Base-by-base conservation (phyloP, 2,797 vertebrate genomes). In the Lates japonicus region DNA sequence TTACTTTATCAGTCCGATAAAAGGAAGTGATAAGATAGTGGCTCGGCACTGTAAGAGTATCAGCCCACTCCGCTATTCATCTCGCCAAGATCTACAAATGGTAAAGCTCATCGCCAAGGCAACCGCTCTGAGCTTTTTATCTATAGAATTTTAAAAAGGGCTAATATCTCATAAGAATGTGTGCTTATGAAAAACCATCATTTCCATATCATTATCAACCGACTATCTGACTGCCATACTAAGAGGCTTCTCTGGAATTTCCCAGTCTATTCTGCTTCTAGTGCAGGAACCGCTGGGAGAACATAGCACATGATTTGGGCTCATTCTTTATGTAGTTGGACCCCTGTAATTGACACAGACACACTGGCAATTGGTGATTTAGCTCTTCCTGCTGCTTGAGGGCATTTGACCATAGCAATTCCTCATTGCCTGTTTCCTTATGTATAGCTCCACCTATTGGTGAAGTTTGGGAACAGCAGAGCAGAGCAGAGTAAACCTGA, bases 381-480 rank as follows among this genome's bases (percentile, higher is more conserved):
- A 91, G 90, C 75, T 90, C 84, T 92, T 92, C 87, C 83, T 82
- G 83, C 83, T 87, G 86, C 92, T 90, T 63, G 42, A 87, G 88
- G 90, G 87, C 84, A 90, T 90, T 82, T 91, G 91, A 87, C 91
- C 89, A 87, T 60, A 25, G 76, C 70, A 75, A 71, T n/a, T n/a
- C 64, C 74, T 86, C 70, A 25, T 60, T 35, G 52, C 71, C 86
- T 95, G 95, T 87, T 94, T 96, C 85, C n/a, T n/a, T n/a, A 90
- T 96, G 96, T 91, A 95, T 93, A 96, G 94, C 94, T 84, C 95
- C 95, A 94, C 95, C 95, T 96, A 94, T 95, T 95, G 96, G 89
- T 68, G 58, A 62, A 82, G 57, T 74, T 9, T 0, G 19, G 8
- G 61, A 82, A 93, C 81, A 75, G 71, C 91, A 85, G 19, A 57